phyloP scores from a whole-genome alignment of 37 sponge, comb jelly and placozoan genomes.

The Diacarnus erythraeanus region DNA sequence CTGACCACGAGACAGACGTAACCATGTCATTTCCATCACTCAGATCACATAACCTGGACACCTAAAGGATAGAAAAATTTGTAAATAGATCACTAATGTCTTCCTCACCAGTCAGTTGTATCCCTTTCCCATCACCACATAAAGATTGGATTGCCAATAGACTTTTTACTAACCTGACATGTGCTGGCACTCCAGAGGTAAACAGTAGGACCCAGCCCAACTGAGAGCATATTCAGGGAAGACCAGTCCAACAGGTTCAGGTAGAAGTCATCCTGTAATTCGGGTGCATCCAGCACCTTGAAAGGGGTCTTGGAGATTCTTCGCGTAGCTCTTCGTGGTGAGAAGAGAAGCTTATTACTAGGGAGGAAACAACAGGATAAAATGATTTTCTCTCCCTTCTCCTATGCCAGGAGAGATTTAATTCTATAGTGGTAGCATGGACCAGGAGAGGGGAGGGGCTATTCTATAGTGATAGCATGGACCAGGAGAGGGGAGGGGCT shows the following conservation, averaged over 20 bases:
- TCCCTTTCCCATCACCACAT: neutral
- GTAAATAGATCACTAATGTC: neutral
- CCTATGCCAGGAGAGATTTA: no score
- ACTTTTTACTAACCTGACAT: constrained; percentile 53
- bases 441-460: no score
- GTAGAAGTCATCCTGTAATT: constrained; percentile 97
- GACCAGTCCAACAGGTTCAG: constrained; percentile 99
- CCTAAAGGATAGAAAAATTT: constrained; percentile 25
- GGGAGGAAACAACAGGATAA: neutral
- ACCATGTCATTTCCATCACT: constrained; percentile 58
- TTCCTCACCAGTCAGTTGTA: neutral
- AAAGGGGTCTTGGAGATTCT: constrained; percentile 92
- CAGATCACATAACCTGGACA: constrained; percentile 77
- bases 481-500: neutral
- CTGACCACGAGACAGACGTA: constrained; percentile 89
- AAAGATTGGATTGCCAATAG: neutral
- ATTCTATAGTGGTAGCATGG: no score
- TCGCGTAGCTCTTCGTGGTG: constrained; percentile 44
- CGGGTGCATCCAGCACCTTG: constrained; percentile 98
- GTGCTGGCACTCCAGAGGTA: constrained; percentile 97
- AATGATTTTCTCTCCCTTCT: no score
- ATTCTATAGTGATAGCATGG: no score
- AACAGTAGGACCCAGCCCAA: constrained; percentile 86
- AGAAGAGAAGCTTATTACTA: constrained; percentile 16
- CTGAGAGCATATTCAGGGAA: constrained; percentile 77